Base-by-base conservation (phyloP, 2,113 vertebrate genomes). In the Saccopteryx bilineata region DNA sequence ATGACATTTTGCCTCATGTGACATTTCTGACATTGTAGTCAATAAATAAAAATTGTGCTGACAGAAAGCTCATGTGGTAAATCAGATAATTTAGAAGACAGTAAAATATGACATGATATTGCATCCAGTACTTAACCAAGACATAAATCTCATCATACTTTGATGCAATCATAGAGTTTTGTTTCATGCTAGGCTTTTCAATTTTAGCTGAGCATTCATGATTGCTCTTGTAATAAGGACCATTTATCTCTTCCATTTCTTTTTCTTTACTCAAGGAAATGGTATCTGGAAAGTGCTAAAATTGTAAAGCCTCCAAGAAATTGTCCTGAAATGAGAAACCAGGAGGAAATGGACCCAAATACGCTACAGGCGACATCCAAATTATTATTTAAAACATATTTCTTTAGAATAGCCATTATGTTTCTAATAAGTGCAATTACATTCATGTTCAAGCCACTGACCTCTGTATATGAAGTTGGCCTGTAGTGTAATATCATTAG, bases 281-380 rank as follows among this genome's bases (percentile, higher is more conserved):
- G 1, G 0, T 97, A 96, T 92, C 96, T 97, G 84, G 78, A 96
- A 97, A 97, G 87, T 97, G 96, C 86, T 97, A 96, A 97, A 68
- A 98, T 91, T 81, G 33, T 95, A 97, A 97, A 98, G 23, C 56
- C 93, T 95, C 56, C 90, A 98, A 98, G 98, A 98, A 98, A 98
- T 98, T 98, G 95, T 95, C 65, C 74, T 97, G 97, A 98, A 98
- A 98, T 96, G 88, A 96, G 97, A 98, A 98, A 98, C 97, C 96
- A 97, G 87, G 80, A 98, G 98, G 98, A 98, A 98, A 98, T 98
- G 98, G 97, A 96, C 71, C 56, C 85, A 79, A 96, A 98, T 93
- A 97, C n/a, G 69, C 65, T 74, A 54, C 18, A 96, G 1, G 5
- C 28, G 97, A 93, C 94, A 97, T 97, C 82, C 46, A 90, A 96